Evolutionary conservation across 2,797 vertebrate genomes (phyloP).

Genomic region (Spea hammondii): DNA sequence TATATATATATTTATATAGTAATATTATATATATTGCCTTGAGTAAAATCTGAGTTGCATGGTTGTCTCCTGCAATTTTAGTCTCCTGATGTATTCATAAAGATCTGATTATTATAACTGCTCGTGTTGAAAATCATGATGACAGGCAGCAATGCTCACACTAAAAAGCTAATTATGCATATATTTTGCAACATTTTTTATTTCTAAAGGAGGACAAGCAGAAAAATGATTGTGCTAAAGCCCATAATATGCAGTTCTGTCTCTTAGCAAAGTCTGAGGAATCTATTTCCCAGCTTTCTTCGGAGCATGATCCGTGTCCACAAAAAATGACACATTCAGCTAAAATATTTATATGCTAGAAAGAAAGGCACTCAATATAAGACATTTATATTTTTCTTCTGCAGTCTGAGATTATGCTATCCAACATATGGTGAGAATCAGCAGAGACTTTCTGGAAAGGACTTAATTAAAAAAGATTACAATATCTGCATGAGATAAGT

Average conservation of each 20-base stretch:
- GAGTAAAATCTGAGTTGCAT: no score
- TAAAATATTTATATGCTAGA: neutral
- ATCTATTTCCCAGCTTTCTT: neutral
- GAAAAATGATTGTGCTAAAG: no score
- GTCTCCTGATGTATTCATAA: no score
- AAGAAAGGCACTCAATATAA: neutral
- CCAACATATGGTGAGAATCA: neutral
- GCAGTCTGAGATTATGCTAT: neutral
- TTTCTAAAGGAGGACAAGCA: no score
- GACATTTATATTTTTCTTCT: neutral
- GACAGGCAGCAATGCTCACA: no score
- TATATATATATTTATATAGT: no score
- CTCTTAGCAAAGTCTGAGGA: neutral
- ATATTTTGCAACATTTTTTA: no score
- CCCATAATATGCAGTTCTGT: neutral
- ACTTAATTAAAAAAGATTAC: neutral
- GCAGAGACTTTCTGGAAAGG: neutral
- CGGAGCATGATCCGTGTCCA: neutral
- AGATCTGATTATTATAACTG: no score
- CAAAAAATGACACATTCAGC: neutral
- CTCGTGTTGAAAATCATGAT: no score
- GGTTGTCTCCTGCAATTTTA: no score
- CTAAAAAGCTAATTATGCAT: no score
- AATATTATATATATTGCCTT: no score
- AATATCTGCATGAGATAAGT: neutral